Evolutionary conservation across 2,888 invertebrate genomes (phyloP), one percentile per base, ranked within the genome.

Genomic region (Apodemia duryi): DNA sequence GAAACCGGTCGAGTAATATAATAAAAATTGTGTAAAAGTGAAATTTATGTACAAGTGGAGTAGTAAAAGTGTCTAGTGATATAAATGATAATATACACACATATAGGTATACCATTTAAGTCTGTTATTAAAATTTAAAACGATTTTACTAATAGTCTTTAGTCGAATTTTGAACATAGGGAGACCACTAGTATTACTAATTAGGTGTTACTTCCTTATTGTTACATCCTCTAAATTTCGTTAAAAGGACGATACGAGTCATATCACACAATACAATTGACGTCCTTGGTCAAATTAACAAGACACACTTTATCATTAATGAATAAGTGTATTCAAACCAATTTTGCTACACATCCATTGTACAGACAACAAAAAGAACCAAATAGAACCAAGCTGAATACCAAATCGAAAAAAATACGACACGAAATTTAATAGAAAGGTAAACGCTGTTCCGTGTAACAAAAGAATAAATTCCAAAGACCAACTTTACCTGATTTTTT

Each of bases 351-450:
- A 57, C 57, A 57, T 57, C 57, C 57, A 57, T 57, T 57, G 57
- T 57, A 57, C 29, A 13, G 35, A 60, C 57, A 60, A 60, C 57
- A 60, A 60, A 60, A 60, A 60, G 57, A 32, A 60, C 57, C 57
- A 60, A 60, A 60, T 32, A 60, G 35, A 60, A 60, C 57, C 49
- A 51, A 51, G 32, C 35, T 60, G 57, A 60, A 60, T 60, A 35
- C 57, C 57, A 60, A 32, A n/a, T 60, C 57, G 57, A 32, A 60
- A 60, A 60, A 60, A 60, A 60, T 60, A 60, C 57, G 57, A 60
- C 57, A 60, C 57, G 57, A 60, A 60, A 60, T 60, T 60, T 60
- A 60, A 60, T 60, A 60, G 57, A 60, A 60, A 60, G 57, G 57
- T 60, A 60, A 60, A 60, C 57, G 57, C 54, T 51, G 49, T 51